Evolutionary conservation across 2,888 invertebrate genomes (phyloP).

Genomic region (Tanytarsus gracilentus): DNA sequence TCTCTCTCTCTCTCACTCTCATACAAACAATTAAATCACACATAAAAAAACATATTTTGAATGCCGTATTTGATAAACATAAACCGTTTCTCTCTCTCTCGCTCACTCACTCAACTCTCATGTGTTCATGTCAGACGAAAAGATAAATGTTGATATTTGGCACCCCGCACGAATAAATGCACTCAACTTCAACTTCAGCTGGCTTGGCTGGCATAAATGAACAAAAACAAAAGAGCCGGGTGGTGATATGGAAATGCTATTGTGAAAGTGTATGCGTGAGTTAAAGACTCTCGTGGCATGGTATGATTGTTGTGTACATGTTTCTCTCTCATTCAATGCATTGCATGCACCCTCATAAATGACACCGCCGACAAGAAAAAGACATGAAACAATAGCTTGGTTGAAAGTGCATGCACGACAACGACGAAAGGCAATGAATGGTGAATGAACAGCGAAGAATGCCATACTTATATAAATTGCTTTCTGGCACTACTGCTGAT

Average conservation of each 20-base stretch:
- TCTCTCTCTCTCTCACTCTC: no score
- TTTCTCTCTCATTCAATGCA: no score
- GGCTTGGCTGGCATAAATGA: conserved; percentile 1
- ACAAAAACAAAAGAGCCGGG: conserved; percentile 4
- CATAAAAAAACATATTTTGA: no score
- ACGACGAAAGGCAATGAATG: background rate
- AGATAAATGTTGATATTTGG: conserved; percentile 9
- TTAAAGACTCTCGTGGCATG: no score
- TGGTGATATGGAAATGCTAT: no score
- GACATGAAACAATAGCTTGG: background rate
- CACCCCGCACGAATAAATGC: conserved; percentile 1
- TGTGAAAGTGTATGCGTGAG: no score
- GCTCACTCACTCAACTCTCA: background rate
- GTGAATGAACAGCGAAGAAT: background rate
- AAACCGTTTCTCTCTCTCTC: background rate
- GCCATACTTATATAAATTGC: background rate
- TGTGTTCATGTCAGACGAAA: background rate
- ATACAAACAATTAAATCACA: no score
- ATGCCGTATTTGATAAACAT: no score
- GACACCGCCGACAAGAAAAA: background rate
- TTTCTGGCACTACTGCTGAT: conserved; percentile 3
- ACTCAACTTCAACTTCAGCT: background rate
- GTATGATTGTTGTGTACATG: no score
- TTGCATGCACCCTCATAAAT: conserved; percentile 9
- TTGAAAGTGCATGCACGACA: background rate